These are phyloP conservation scores for Ciconia nigra DNA, from an alignment of 2,797 vertebrate species.

Conservation along the genomic window DNA sequence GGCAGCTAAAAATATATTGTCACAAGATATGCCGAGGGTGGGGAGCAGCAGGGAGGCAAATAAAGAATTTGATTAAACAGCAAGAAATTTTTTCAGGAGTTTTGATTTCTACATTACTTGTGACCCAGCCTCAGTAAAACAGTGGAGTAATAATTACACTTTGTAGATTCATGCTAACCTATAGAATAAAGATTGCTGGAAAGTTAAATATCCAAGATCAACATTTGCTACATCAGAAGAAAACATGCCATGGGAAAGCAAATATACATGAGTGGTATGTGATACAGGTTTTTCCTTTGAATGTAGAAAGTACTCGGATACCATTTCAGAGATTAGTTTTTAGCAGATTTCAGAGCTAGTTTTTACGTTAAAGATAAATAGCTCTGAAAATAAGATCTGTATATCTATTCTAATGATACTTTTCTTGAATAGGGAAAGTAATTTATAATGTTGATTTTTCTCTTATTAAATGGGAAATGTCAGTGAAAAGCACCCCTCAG, in stretches of 20 bases:
- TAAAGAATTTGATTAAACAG: constrained; percentile 27
- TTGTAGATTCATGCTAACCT: not conserved
- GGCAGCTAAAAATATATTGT: constrained; percentile 31
- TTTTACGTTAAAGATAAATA: not conserved
- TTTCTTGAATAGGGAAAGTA: not conserved
- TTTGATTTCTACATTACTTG: not conserved
- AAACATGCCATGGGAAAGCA: not conserved
- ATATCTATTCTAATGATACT: not conserved
- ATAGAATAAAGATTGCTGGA: not conserved
- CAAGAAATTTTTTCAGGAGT: constrained; percentile 16
- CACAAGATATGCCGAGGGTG: not conserved
- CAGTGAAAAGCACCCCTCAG: not conserved
- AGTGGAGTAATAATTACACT: not conserved
- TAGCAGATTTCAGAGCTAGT: not conserved
- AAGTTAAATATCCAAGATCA: not conserved
- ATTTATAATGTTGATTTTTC: not conserved
- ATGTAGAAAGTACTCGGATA: not conserved
- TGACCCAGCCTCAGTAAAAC: not conserved
- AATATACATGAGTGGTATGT: accelerated
- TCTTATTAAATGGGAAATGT: not conserved
- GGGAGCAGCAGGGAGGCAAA: not conserved
- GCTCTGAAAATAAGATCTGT: not conserved
- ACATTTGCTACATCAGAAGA: not conserved
- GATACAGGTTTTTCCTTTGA: not conserved
- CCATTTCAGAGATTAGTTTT: not conserved